Evolutionary conservation across 2,797 vertebrate species (phyloP).

Genomic region (Botia almorhae): DNA sequence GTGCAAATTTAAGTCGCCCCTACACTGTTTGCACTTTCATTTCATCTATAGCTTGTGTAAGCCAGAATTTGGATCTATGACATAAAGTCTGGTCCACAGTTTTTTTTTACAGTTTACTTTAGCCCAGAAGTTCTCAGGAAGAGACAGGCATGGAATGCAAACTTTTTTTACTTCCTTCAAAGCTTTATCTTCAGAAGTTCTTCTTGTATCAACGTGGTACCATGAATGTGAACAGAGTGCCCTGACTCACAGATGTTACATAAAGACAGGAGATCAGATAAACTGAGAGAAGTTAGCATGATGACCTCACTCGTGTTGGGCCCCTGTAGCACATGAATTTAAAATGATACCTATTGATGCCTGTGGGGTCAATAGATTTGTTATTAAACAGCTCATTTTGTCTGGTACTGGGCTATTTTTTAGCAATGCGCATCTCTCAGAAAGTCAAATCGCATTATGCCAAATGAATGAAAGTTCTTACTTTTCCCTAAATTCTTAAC

Average conservation of each 20-base stretch:
- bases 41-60: neutral
- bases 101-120: no score
- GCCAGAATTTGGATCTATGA: neutral
- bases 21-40: neutral
- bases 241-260: neutral
- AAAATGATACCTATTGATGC: neutral
- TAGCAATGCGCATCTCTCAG: neutral
- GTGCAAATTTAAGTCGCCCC: conserved; percentile 36
- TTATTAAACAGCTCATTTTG: neutral
- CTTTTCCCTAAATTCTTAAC: neutral
- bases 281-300: neutral
- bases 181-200: neutral
- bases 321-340: neutral
- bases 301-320: no score
- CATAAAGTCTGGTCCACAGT: neutral
- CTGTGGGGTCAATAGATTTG: conserved; percentile 1
- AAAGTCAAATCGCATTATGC: neutral
- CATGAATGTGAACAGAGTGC: neutral
- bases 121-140: no score
- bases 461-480: neutral
- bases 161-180: no score
- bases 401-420: neutral
- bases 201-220: neutral
- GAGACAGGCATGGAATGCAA: no score
- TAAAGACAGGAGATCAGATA: neutral